Evolutionary conservation across 2,797 vertebrate genomes (phyloP).

Genomic region (Acanthiza pusilla): DNA sequence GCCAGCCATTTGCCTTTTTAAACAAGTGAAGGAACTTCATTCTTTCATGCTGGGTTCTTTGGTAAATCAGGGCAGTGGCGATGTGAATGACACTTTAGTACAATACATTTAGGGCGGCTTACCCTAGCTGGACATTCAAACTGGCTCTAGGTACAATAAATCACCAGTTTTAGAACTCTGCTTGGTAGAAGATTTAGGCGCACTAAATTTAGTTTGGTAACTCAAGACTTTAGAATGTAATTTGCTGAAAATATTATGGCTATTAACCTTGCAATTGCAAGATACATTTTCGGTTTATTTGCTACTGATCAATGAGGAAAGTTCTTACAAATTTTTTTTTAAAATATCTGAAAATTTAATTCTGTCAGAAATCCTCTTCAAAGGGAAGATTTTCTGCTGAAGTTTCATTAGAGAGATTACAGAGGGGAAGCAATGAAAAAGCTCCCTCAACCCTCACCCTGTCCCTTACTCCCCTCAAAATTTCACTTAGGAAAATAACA

Average conservation of each 20-base stretch:
- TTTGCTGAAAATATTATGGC: background rate
- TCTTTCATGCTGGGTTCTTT: background rate
- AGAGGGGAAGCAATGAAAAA: background rate
- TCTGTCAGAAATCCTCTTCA: background rate
- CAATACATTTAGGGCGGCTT: background rate
- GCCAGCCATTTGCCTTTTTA: background rate
- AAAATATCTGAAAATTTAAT: background rate
- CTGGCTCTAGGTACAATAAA: background rate
- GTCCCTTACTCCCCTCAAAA: fast-evolving
- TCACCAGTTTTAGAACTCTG: background rate
- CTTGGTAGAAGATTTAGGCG: background rate
- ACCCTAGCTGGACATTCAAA: background rate
- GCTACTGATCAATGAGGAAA: background rate
- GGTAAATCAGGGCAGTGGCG: background rate
- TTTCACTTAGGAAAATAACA: background rate
- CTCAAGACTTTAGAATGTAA: background rate
- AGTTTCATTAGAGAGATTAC: background rate
- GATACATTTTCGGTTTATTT: background rate
- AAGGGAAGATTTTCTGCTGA: background rate
- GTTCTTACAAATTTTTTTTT: background rate
- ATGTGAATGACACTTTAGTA: background rate
- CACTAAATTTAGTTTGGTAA: background rate
- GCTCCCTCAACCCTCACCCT: fast-evolving
- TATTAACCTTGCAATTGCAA: background rate
- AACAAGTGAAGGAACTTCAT: background rate